These are phyloP conservation scores for Danio rerio DNA, from an alignment of 2,113 vertebrate species.

Conservation along the genomic window GRCz12tu NC_133180.1:47665001-47665500, in stretches of 20 bases:
- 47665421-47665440: constrained; percentile 55
- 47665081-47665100: constrained; percentile 57
- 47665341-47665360: constrained; percentile 55
- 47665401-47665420: constrained; percentile 47
- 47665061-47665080: constrained; percentile 48
- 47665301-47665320: constrained; percentile 65
- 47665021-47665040: constrained; percentile 58
- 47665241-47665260: constrained; percentile 64
- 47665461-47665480: background rate
- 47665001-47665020: constrained; percentile 66
- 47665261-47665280: constrained; percentile 53
- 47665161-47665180: constrained; percentile 59
- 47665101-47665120: constrained; percentile 55
- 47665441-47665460: constrained; percentile 32
- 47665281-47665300: constrained; percentile 64
- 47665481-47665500: constrained; percentile 3
- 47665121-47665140: constrained; percentile 60
- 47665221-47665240: constrained; percentile 58
- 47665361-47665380: constrained; percentile 63
- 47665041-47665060: constrained; percentile 59
- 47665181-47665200: constrained; percentile 62
- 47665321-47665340: constrained; percentile 47
- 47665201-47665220: constrained; percentile 64
- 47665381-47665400: constrained; percentile 61
- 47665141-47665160: constrained; percentile 66